These are phyloP conservation scores for Microvelia longipes DNA, from an alignment of 1,140 invertebrate genomes.

Conservation along the genomic window DNA sequence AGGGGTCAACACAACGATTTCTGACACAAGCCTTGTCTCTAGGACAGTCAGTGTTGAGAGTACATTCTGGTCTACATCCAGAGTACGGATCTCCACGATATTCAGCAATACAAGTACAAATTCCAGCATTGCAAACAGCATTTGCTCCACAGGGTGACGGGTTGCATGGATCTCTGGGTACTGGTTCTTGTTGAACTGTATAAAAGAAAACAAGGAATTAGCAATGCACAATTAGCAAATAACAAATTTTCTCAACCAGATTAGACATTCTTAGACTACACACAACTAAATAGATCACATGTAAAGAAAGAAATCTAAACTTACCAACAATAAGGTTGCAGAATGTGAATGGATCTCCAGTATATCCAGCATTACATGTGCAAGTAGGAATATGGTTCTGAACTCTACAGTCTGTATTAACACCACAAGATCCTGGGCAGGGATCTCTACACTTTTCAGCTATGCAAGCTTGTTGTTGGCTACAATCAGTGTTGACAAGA, in stretches of 20 bases:
- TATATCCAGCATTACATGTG: slow-evolving; percentile 45
- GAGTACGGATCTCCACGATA: slow-evolving; percentile 39
- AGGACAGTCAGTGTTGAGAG: slow-evolving; percentile 35
- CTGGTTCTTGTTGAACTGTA: slow-evolving; percentile 6
- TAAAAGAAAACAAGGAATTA: background rate
- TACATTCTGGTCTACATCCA: slow-evolving; percentile 34
- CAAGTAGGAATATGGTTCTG: slow-evolving; percentile 57
- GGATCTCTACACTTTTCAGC: slow-evolving; percentile 59
- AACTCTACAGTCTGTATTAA: slow-evolving; percentile 49
- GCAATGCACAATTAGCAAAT: too few relatives aligned
- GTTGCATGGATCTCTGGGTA: slow-evolving; percentile 30
- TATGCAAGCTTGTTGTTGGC: slow-evolving; percentile 48
- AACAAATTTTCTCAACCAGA: too few relatives aligned
- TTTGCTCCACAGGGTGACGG: slow-evolving; percentile 42
- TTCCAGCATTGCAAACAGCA: slow-evolving; percentile 37
- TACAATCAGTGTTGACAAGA: slow-evolving; percentile 45
- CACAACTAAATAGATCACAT: too few relatives aligned
- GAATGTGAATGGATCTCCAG: slow-evolving; percentile 51
- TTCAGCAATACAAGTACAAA: slow-evolving; percentile 35
- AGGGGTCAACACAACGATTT: slow-evolving; percentile 37
- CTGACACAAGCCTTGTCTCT: slow-evolving; percentile 33
- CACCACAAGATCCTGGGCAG: slow-evolving; percentile 52
- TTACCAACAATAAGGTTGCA: slow-evolving; percentile 42
- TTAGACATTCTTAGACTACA: too few relatives aligned
- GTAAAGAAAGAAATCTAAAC: too few relatives aligned